Base-by-base conservation (phyloP, 2,888 invertebrate species). In the Habrosyne pyritoides region DNA sequence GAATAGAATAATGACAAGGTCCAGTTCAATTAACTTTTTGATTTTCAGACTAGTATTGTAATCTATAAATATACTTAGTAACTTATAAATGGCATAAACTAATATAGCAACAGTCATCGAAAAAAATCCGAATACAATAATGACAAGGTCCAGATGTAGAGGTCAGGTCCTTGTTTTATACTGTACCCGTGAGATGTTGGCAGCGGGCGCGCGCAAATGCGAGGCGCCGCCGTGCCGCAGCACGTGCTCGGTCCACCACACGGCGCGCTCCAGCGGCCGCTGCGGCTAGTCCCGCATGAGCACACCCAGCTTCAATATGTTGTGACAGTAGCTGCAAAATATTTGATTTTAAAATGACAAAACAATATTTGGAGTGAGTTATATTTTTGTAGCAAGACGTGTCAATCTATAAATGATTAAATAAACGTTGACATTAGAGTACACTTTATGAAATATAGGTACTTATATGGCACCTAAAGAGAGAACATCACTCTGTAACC, bases 171-270 rank as follows among this genome's bases (percentile, higher is more conserved):
- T n/a, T n/a, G n/a, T n/a, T n/a, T n/a, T n/a, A 54, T 73, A 75
- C 47, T 75, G 61, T 0, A 50, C 10, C 64, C 63, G 69, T 0
- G 68, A 47, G 47, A 76, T 62, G 54, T 68, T 65, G 8, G 71
- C 73, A 10, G 73, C 66, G 0, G 72, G 71, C 2, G 74, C 52
- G 10, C 68, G 67, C 2, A 76, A 55, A 24, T 79, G 79, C 6
- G 26, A 30, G 7, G 64, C 69, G 0, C 73, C 75, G 7, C 69
- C 66, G 36, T 75, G 64, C 10, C 70, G 61, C 18, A 79, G 56
- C 3, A 77, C 70, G 60, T 79, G 68, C 54, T 79, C 78, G 21
- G 69, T 73, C 80, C 79, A 80, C 80, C 80, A 78, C 21, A 77
- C 64, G 2, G 76, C 73, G 3, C 69, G 71, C 12, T 78, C 69